Evolutionary conservation across 1,140 invertebrate genomes (phyloP), one percentile per base, ranked within the genome.

Genomic region (Drosophila bipectinata): DNA sequence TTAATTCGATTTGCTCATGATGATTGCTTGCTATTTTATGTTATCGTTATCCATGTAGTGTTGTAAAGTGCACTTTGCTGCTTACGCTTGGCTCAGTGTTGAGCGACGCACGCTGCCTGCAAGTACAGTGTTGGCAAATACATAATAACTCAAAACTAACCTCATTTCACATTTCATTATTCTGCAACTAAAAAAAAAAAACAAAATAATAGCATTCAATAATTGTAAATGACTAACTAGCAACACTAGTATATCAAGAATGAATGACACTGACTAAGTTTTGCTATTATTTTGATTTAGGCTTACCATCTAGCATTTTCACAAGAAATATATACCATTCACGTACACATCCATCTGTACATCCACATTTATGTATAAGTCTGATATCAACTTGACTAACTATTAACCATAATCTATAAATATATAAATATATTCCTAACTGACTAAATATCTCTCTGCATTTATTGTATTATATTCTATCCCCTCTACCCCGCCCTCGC

Each of bases 401-500:
- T 49, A 68, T 56, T 24, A 57, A 52, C 32, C 15, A 39, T 12
- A 55, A 55, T 66, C 55, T 56, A 34, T 41, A 28, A 14, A 62
- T 58, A 47, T 64, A 55, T 57, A 68, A 59, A 75, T 68, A 49
- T 69, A 63, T 61, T 55, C 53, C 18, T 60, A 84, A 79, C 78
- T 85, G 61, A 84, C 77, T 84, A 77, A 84, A 84, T 84, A 79
- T 77, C 83, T 87, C 71, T 88, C 64, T 88, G 83, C 79, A 88
- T 88, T 88, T 88, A 88, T 88, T 79, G 83, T 88, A 88, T 82
- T 88, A 88, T 88, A 88, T 88, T 88, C 79, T 87, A 72, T 88
- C 67, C 68, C 60, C 67, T 69, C 66, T 71, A n/a, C 52, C 53
- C 63, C 41, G 51, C 51, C 61, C 64, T 61, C 62, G 63, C 63